A percentile compares a stretch with the other conserved stretches of the same genome.
Conservation (phyloP, 2,113 vertebrate species). For the Pachyramphus minor region DNA sequence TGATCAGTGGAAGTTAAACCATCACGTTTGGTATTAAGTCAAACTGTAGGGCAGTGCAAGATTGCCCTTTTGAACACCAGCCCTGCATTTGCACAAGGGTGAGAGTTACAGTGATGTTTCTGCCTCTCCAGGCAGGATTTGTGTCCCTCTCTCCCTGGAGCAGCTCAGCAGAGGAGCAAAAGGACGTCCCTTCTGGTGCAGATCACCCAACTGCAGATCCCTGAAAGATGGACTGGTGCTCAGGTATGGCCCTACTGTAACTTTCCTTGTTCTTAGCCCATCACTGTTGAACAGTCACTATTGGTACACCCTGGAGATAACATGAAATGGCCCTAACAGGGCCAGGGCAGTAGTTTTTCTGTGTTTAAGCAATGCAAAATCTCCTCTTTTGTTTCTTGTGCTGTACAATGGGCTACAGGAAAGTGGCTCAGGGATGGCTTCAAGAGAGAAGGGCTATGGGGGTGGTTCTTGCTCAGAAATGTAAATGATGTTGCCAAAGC, state of each 20-base stretch:
- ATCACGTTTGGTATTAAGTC: rapidly evolving
- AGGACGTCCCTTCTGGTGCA: rapidly evolving
- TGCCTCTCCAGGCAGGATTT: neutral
- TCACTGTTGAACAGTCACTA: rapidly evolving
- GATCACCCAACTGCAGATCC: neutral
- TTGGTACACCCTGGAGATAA: neutral
- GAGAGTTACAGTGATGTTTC: rapidly evolving
- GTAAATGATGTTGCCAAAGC: neutral
- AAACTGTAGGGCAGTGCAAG: rapidly evolving
- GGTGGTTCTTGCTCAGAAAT: neutral
- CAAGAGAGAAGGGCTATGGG: neutral
- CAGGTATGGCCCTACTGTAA: neutral
- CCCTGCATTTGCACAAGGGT: rapidly evolving
- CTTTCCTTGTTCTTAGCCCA: neutral
- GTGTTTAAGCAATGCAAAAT: neutral
- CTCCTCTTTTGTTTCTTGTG: neutral
- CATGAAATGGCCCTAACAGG: neutral
- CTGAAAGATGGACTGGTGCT: neutral
- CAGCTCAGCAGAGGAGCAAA: neutral
- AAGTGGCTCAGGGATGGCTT: neutral
- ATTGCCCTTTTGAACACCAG: neutral
- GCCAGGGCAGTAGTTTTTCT: neutral
- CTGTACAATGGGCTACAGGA: neutral
- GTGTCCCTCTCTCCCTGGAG: neutral
- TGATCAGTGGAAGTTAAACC: neutral